A percentile compares a stretch with the other conserved stretches of the same genome.
Evolutionary conservation across 2,113 vertebrate species (phyloP).

Genomic region (Hippocampus barbouri): DNA sequence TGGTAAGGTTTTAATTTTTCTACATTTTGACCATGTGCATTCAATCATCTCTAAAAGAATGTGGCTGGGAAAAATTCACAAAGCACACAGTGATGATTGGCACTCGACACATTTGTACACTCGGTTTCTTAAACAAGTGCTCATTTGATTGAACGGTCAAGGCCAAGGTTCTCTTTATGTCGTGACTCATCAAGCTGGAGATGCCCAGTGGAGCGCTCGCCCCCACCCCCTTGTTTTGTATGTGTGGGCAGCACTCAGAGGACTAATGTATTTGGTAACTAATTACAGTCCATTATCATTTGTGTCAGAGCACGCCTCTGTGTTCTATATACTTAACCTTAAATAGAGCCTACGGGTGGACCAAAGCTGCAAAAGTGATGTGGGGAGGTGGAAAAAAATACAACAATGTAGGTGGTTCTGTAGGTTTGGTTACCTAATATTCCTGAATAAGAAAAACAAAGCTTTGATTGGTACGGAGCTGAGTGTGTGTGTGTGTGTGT

Average conservation of each 20-base stretch:
- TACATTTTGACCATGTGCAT: background rate
- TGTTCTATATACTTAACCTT: conserved; percentile 11
- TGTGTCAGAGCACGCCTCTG: conserved; percentile 31
- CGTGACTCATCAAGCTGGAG: conserved; percentile 54
- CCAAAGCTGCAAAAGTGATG: conserved; percentile 5
- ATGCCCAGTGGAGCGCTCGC: conserved; percentile 40
- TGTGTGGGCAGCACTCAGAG: conserved; percentile 53
- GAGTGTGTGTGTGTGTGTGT: too few relatives aligned
- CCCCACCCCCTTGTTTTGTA: conserved; percentile 39
- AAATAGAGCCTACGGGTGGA: conserved; percentile 24
- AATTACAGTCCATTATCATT: conserved; percentile 62
- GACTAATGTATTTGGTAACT: conserved; percentile 63
- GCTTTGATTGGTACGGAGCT: too few relatives aligned
- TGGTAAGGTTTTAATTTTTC: conserved; percentile 72
- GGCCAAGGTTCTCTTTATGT: conserved; percentile 18
- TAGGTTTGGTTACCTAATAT: conserved; percentile 46
- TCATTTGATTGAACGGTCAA: conserved; percentile 41
- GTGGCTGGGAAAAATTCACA: background rate
- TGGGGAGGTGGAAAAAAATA: background rate
- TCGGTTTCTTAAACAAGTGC: conserved; percentile 17
- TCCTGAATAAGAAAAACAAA: too few relatives aligned
- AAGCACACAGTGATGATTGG: background rate
- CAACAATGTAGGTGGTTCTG: conserved; percentile 50
- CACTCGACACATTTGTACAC: too few relatives aligned
- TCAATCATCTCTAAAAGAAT: background rate